Percentiles rank a stretch among this genome's conserved stretches.
Evolutionary conservation across 2,888 invertebrate species (phyloP).

Genomic region (Pherbina coryleti): DNA sequence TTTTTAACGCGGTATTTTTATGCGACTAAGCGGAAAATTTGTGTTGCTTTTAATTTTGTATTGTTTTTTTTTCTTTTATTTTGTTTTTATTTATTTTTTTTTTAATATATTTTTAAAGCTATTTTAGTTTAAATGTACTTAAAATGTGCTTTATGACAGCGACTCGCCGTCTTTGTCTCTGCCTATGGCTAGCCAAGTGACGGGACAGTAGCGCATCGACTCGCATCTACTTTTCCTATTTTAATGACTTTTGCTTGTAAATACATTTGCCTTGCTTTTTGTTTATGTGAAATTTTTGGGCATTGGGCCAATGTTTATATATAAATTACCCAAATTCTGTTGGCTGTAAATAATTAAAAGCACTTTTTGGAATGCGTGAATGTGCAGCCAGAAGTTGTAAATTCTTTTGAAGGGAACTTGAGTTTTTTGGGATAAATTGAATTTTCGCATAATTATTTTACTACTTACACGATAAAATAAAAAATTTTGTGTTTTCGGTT

Average conservation of each 20-base stretch:
- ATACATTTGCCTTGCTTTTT: background rate
- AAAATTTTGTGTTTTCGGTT: too few relatives aligned
- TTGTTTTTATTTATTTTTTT: background rate
- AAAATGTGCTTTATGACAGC: conserved; percentile 27
- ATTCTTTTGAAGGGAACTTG: too few relatives aligned
- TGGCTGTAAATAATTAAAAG: background rate
- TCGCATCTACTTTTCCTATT: background rate
- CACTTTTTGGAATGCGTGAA: background rate
- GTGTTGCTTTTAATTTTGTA: background rate
- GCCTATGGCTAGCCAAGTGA: conserved; percentile 30
- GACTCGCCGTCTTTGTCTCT: conserved; percentile 17
- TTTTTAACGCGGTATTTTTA: background rate
- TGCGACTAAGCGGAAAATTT: background rate
- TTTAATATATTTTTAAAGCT: background rate
- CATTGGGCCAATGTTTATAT: conserved; percentile 27
- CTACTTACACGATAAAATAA: too few relatives aligned
- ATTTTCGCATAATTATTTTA: too few relatives aligned
- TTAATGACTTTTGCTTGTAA: background rate
- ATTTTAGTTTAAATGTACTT: background rate
- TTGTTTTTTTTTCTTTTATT: background rate
- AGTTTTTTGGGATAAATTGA: background rate
- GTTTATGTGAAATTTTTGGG: conserved; percentile 16
- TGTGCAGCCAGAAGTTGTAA: too few relatives aligned
- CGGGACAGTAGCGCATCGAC: background rate
- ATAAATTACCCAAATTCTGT: background rate